phyloP scores from a whole-genome alignment of 2,797 vertebrate species.

The Phyllotis vaccarum region DNA sequence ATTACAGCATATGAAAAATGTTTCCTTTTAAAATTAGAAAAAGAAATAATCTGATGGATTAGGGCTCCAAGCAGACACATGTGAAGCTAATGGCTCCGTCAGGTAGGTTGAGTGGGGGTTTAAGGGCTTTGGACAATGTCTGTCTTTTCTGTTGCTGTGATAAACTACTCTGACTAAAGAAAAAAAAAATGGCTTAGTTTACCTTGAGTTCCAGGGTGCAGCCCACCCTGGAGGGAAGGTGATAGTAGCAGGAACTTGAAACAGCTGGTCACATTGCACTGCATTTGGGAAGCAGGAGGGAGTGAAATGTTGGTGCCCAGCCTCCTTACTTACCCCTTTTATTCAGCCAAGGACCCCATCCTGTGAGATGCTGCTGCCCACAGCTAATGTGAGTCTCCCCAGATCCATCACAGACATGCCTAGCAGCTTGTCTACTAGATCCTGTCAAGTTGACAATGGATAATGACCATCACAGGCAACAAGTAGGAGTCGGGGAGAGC shows the following conservation, averaged over 20 bases:
- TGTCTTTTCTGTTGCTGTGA: background rate
- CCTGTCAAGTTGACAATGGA: background rate
- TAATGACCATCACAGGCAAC: background rate
- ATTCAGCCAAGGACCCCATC: too few species aligned
- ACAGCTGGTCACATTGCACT: background rate
- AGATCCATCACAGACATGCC: too few species aligned
- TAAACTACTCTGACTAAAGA: background rate
- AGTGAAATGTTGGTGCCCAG: rapidly evolving
- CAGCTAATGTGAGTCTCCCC: background rate
- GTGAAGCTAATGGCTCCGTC: rapidly evolving
- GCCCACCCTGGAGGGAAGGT: background rate
- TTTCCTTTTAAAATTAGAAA: background rate
- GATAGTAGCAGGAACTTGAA: background rate
- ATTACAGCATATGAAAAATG: background rate
- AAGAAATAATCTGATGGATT: background rate
- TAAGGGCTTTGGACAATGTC: background rate
- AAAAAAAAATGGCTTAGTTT: too few species aligned
- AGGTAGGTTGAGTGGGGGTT: rapidly evolving
- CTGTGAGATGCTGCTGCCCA: background rate
- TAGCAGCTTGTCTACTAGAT: background rate
- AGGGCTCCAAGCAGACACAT: background rate
- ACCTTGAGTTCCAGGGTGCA: background rate
- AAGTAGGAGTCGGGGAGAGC: background rate
- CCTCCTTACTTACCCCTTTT: background rate
- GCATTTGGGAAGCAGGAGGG: background rate